Evolutionary conservation across 2,113 vertebrate species (phyloP).

Genomic region (Hippocampus guttulatus): DNA sequence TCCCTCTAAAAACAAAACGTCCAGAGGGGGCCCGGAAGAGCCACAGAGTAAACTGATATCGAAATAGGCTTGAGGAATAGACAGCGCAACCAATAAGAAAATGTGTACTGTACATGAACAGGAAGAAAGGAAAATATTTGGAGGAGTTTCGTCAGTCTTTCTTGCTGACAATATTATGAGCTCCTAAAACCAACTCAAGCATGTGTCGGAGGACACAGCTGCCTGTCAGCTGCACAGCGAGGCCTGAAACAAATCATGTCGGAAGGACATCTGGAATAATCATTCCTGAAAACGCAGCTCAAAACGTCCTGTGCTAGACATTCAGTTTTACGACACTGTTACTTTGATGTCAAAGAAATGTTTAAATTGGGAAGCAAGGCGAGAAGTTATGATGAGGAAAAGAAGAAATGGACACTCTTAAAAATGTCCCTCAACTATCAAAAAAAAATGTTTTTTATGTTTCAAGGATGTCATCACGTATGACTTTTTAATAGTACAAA

Average conservation of each 20-base stretch:
- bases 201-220: conserved; percentile 19
- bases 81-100: conserved; percentile 32
- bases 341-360: not conserved
- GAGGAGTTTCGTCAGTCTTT: conserved; percentile 42
- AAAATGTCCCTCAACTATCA: conserved; percentile 31
- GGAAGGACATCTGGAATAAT: conserved; percentile 11
- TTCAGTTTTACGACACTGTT: not conserved
- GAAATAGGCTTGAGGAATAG: conserved; percentile 36
- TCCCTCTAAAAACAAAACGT: conserved; percentile 49
- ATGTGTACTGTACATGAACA: conserved; percentile 23
- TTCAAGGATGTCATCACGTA: conserved; percentile 41
- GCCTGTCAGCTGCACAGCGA: conserved; percentile 27
- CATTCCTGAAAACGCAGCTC: conserved; percentile 6
- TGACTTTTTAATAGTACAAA: conserved; percentile 61
- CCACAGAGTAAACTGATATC: conserved; percentile 26
- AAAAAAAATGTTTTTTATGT: conserved; percentile 40
- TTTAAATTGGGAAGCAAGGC: not conserved
- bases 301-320: not conserved
- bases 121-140: conserved; percentile 32
- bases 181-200: conserved; percentile 33
- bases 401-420: not conserved
- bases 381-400: not conserved
- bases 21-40: conserved; percentile 19
- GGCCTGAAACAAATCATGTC: conserved; percentile 23
- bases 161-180: conserved; percentile 44